Evolutionary conservation across 1,140 invertebrate genomes (phyloP).

Genomic region (Ylistrum balloti): DNA sequence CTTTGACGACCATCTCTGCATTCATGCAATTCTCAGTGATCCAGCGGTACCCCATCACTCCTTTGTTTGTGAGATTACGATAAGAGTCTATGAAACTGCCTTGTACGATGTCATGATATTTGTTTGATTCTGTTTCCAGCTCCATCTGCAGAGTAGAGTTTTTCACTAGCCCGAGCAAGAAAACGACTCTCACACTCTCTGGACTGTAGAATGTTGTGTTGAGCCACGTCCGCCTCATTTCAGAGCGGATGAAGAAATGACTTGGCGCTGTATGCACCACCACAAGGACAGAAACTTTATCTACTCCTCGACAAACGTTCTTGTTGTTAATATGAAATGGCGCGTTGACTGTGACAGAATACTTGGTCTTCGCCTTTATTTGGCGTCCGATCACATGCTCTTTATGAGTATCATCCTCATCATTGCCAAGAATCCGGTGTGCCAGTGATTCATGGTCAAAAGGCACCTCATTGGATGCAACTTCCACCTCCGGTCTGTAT

Average conservation of each 20-base stretch:
- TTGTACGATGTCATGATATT: conserved; percentile 77
- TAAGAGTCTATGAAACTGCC: conserved; percentile 78
- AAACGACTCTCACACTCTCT: conserved; percentile 82
- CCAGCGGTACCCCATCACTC: conserved; percentile 92
- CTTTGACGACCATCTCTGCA: conserved; percentile 84
- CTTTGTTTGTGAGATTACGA: conserved; percentile 82
- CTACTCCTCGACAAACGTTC: conserved; percentile 63
- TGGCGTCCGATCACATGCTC: not conserved
- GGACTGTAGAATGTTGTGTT: conserved; percentile 66
- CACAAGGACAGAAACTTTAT: conserved; percentile 68
- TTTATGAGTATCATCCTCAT: not conserved
- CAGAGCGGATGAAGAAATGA: conserved; percentile 69
- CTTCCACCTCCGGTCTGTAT: not conserved
- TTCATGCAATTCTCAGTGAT: conserved; percentile 86
- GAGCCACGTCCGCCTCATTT: conserved; percentile 79
- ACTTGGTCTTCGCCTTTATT: conserved; percentile 54
- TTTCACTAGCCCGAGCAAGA: conserved; percentile 87
- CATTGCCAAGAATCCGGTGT: not conserved
- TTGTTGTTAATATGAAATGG: conserved; percentile 70
- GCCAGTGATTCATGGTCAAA: not conserved
- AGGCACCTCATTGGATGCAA: not conserved
- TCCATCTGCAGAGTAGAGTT: conserved; percentile 66
- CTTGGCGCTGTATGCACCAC: conserved; percentile 74
- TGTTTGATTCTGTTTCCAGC: conserved; percentile 67
- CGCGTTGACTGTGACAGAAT: conserved; percentile 56